Evolutionary conservation across 2,888 invertebrate species (phyloP), one percentile per base, ranked within the genome.

Genomic region (Diplolepis rosae): DNA sequence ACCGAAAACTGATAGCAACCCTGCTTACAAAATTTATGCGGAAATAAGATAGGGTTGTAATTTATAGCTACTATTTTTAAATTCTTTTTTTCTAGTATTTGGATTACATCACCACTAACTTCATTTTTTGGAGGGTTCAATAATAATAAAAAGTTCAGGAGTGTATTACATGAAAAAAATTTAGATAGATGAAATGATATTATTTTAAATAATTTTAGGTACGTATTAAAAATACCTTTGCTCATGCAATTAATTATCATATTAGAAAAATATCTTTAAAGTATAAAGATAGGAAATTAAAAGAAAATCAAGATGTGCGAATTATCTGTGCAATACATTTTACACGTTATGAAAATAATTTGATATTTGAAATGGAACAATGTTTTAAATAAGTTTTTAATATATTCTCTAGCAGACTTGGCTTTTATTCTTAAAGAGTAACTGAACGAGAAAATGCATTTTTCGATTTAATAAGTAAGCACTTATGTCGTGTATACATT

Each of bases 191-290:
- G n/a, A n/a, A n/a, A n/a, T n/a, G n/a, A n/a, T n/a, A n/a, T n/a
- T n/a, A n/a, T n/a, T n/a, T n/a, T n/a, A n/a, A n/a, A n/a, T n/a
- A n/a, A n/a, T n/a, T n/a, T n/a, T n/a, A n/a, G n/a, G n/a, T 18
- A 4, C 4, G 11, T 30, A 54, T 9, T 18, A n/a, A 39, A 61
- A 61, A 61, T 13, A 35, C 24, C 22, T 24, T 22, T n/a, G n/a
- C 24, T 27, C 39, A 61, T 61, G 61, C 61, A n/a, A 9, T 27
- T 39, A 42, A 39, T 24, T n/a, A 39, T 61, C 6, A 61, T 35
- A 13, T 52, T 27, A 52, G 3, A 52, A 6, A 15, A 52, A 28
- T 52, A 52, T 32, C 13, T 54, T 32, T 18, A 4, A 32, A 54
- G 18, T 32, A 11, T 6, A 32, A 28, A 54, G 15, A 15, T 22